Evolutionary conservation across 2,113 vertebrate genomes (phyloP).

Genomic region (Engraulis encrasicolus): DNA sequence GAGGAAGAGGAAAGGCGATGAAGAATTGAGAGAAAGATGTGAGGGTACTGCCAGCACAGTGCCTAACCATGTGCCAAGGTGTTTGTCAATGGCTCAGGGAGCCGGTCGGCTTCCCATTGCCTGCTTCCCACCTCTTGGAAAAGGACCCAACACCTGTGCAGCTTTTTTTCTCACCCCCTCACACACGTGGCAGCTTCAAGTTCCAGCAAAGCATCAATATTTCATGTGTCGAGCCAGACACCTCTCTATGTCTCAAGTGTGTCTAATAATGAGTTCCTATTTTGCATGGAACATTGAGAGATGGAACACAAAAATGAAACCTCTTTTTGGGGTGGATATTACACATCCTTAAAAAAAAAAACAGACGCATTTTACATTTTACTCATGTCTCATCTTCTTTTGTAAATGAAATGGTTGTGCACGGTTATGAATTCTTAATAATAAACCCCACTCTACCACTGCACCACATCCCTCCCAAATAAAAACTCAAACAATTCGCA

Average conservation of each 20-base stretch:
- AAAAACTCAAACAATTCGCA: too few species aligned
- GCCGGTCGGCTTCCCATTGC: not conserved
- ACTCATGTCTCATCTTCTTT: not conserved
- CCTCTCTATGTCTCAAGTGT: conserved; percentile 21
- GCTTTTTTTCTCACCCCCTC: conserved; percentile 10
- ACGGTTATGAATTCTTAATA: not conserved
- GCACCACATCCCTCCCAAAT: too few species aligned
- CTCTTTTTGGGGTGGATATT: not conserved
- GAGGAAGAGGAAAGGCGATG: not conserved
- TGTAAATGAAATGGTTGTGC: conserved; percentile 13
- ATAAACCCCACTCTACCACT: not conserved
- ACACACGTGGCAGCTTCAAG: conserved; percentile 14
- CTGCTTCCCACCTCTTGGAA: conserved; percentile 45
- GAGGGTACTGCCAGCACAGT: not conserved
- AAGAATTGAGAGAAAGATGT: not conserved
- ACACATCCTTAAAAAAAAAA: not conserved
- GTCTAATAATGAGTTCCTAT: not conserved
- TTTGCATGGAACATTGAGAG: not conserved
- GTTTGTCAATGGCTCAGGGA: conserved; percentile 44
- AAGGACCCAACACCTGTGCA: conserved; percentile 55
- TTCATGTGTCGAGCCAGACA: conserved; percentile 11
- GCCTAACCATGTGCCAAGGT: conserved; percentile 25
- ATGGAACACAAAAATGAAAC: not conserved
- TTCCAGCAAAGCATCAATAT: conserved; percentile 20
- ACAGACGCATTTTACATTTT: not conserved